Percentiles rank a stretch among this genome's conserved stretches.
Conservation (phyloP, 2,113 vertebrate species). For the Indicator maculatus region DNA sequence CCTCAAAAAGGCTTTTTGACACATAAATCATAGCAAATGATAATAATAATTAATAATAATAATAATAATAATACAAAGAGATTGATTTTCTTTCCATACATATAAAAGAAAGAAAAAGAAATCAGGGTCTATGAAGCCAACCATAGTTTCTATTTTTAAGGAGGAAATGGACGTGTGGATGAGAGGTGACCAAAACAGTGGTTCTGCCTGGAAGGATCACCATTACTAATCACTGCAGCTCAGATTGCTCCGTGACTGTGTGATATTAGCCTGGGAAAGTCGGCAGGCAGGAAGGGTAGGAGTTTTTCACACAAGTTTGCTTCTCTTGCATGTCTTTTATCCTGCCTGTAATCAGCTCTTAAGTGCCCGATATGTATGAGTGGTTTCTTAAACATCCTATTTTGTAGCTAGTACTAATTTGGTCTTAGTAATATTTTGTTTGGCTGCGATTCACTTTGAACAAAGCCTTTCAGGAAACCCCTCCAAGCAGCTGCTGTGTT, state of each 20-base stretch:
- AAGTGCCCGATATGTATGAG: conserved; percentile 22
- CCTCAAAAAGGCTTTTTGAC: not conserved
- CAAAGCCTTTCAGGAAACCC: conserved; percentile 59
- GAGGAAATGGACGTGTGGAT: not conserved
- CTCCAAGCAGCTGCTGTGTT: conserved; percentile 32
- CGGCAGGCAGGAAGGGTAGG: conserved; percentile 16
- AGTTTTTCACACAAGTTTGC: conserved; percentile 28
- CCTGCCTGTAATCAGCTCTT: conserved; percentile 17
- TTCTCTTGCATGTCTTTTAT: conserved; percentile 49
- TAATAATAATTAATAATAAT: no score
- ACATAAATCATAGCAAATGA: not conserved
- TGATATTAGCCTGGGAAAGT: conserved; percentile 24
- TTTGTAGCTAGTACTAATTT: conserved; percentile 35
- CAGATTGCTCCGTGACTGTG: not conserved
- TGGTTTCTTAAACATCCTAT: conserved; percentile 46
- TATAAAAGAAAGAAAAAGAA: not conserved
- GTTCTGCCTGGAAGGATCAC: not conserved
- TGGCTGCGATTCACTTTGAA: conserved; percentile 41
- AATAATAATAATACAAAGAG: not conserved
- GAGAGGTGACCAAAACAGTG: not conserved
- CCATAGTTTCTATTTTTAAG: not conserved
- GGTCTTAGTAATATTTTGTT: conserved; percentile 36
- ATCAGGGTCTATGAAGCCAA: not conserved
- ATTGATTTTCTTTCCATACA: not conserved
- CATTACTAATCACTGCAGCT: not conserved